Conservation (phyloP, 2,797 vertebrate genomes). For the Darevskia mixta region DNA sequence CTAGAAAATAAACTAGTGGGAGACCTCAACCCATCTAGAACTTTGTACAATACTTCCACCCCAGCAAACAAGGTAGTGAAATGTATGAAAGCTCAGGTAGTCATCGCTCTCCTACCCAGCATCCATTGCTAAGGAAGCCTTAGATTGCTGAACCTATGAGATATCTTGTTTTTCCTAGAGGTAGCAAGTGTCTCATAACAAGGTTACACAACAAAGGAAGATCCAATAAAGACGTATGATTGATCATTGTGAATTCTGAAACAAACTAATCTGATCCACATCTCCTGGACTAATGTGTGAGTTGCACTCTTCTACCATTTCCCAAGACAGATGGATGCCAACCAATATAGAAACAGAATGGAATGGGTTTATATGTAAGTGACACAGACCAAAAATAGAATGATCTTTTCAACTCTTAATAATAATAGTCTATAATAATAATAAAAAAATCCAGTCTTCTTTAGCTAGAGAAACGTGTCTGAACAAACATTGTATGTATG, state of each 20-base stretch:
- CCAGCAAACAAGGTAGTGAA: background rate
- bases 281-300: background rate
- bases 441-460: too few species aligned
- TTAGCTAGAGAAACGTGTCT: too few species aligned
- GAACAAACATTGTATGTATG: too few species aligned
- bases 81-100: background rate
- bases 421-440: too few species aligned
- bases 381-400: too few species aligned
- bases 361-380: too few species aligned
- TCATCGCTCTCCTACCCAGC: background rate
- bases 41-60: background rate
- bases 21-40: background rate
- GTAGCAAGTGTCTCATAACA: background rate
- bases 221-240: background rate
- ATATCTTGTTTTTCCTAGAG: too few species aligned
- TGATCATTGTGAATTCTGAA: background rate
- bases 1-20: background rate
- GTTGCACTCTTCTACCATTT: background rate
- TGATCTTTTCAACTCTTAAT: too few species aligned
- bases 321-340: too few species aligned
- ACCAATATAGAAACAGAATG: too few species aligned
- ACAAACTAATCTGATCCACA: background rate
- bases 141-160: background rate
- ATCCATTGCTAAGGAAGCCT: background rate
- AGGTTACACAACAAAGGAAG: background rate